phyloP scores from a whole-genome alignment of 2,797 vertebrate species.

The Ceryle rudis region DNA sequence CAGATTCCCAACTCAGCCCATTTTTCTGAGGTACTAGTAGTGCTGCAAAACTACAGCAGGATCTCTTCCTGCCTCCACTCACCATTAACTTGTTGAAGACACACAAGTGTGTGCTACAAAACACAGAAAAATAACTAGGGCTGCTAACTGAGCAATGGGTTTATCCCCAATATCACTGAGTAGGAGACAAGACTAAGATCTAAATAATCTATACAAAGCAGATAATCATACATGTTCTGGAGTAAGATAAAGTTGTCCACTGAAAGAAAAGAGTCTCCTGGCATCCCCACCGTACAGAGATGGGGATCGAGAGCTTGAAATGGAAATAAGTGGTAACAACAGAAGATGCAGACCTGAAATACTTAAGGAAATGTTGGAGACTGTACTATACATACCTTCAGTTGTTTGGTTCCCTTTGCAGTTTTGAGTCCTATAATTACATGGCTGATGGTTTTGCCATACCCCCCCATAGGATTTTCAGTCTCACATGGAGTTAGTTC shows the following conservation, averaged over 20 bases:
- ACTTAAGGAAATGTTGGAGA: background rate
- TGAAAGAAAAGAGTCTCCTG: background rate
- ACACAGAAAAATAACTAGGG: background rate
- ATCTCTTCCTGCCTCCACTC: background rate
- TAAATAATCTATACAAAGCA: background rate
- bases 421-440: constrained; percentile 98
- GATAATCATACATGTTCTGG: background rate
- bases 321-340: background rate
- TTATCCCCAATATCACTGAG: background rate
- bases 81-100: background rate
- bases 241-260: background rate
- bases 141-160: background rate
- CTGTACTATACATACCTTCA: constrained; percentile 85
- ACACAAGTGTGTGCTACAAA: background rate
- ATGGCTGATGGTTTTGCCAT: constrained; percentile 98
- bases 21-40: background rate
- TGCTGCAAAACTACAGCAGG: background rate
- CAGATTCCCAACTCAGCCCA: background rate
- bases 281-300: background rate
- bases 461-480: constrained; percentile 98
- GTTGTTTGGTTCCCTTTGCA: constrained; percentile 96
- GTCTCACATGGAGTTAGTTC: constrained; percentile 98
- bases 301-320: background rate
- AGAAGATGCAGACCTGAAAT: background rate
- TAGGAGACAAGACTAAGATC: background rate